A percentile compares a stretch with the other conserved stretches of the same genome.
phyloP scores from a whole-genome alignment of 2,888 invertebrate genomes.

The Troides aeacus region DNA sequence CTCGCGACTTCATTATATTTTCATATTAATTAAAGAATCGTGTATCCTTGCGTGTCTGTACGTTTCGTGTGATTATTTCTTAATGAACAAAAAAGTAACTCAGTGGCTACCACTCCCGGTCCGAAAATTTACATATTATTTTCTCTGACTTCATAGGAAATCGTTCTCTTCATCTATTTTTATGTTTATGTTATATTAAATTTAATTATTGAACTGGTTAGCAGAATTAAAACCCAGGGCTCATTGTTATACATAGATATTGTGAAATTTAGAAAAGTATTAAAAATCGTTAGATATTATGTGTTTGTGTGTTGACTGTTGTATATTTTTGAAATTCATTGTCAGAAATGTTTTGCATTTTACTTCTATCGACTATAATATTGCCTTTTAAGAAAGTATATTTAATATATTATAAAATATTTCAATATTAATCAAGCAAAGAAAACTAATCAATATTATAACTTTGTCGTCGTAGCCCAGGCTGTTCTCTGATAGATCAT shows the following conservation, averaged over 20 bases:
- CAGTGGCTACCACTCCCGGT: background rate
- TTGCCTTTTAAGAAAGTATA: background rate
- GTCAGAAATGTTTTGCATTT: background rate
- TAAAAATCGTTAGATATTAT: background rate
- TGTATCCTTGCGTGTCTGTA: slow-evolving; percentile 24
- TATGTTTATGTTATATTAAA: too few species aligned
- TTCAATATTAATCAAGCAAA: background rate
- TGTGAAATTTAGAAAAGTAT: background rate
- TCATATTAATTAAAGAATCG: slow-evolving; percentile 25
- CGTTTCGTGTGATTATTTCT: slow-evolving; percentile 23
- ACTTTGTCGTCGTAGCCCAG: background rate
- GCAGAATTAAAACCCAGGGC: background rate
- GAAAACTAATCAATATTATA: background rate
- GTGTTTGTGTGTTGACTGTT: background rate
- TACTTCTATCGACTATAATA: background rate
- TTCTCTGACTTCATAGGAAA: background rate
- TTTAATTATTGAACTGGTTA: background rate
- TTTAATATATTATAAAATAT: too few species aligned
- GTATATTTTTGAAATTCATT: too few species aligned
- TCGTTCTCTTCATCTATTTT: too few species aligned
- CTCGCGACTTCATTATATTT: slow-evolving; percentile 25
- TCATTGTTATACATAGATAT: background rate
- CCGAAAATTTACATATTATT: background rate
- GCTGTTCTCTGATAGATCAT: background rate
- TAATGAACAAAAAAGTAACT: slow-evolving; percentile 15